A percentile compares a stretch with the other conserved stretches of the same genome.
Conservation (phyloP, 2,888 invertebrate genomes). For the Lucinisca nassula region DNA sequence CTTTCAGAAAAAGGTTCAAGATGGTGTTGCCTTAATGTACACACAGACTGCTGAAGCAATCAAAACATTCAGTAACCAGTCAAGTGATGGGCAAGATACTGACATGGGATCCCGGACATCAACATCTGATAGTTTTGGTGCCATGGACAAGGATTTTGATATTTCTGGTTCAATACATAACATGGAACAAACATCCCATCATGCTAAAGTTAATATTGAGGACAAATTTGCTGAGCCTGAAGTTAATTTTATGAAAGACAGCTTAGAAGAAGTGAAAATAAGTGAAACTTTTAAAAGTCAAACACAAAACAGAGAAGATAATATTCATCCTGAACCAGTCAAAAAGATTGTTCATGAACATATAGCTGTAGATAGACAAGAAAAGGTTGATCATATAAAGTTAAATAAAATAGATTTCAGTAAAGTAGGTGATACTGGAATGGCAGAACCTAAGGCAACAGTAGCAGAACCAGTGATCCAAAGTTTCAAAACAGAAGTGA, state of each 20-base stretch:
- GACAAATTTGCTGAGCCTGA: background rate
- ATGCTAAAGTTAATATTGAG: background rate
- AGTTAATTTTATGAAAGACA: background rate
- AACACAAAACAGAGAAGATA: background rate
- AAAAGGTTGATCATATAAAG: background rate
- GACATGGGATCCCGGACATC: background rate
- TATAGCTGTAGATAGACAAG: background rate
- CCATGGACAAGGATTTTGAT: slow-evolving; percentile 43
- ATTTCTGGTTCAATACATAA: slow-evolving; percentile 57
- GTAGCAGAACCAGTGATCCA: background rate
- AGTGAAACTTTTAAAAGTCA: background rate
- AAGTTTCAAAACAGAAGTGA: background rate
- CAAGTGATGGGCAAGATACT: background rate
- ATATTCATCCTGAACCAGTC: no score
- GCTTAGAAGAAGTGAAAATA: no score
- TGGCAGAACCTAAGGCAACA: background rate
- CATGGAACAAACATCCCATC: background rate
- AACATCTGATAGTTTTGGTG: background rate
- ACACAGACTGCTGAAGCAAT: slow-evolving; percentile 71
- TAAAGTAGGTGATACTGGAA: background rate
- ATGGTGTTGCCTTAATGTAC: slow-evolving; percentile 71
- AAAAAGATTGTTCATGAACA: background rate
- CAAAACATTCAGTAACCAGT: slow-evolving; percentile 48
- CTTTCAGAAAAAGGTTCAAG: slow-evolving; percentile 74
- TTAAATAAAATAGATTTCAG: background rate